These are phyloP conservation scores for Malurus leucopterus DNA, from an alignment of 2,797 vertebrate species.

Conservation along the genomic window DNA sequence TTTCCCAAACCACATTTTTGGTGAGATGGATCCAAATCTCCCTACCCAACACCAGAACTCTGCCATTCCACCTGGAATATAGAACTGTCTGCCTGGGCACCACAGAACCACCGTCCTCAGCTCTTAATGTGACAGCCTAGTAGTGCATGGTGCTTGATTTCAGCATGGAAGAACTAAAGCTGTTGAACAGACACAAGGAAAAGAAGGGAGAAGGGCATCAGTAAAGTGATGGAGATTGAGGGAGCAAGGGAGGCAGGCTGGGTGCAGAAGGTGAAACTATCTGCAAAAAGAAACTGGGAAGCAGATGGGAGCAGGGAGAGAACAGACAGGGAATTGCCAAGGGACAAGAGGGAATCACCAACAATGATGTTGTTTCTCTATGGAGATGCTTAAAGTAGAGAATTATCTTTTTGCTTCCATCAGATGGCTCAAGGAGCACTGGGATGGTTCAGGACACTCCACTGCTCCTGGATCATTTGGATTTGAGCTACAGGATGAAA, in stretches of 20 bases:
- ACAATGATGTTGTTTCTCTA: neutral
- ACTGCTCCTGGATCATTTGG: constrained; percentile 1
- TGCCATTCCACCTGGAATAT: neutral
- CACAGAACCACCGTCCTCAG: rapidly evolving
- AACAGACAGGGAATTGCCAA: neutral
- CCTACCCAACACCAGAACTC: neutral
- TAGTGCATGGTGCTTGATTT: neutral
- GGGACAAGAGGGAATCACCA: neutral
- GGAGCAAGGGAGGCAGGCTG: neutral
- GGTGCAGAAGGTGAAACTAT: neutral
- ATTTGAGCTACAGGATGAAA: neutral
- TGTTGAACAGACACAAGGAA: neutral
- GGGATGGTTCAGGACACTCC: neutral
- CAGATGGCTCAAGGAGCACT: neutral
- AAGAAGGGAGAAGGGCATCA: neutral
- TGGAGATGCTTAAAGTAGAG: neutral
- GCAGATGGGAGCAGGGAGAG: neutral
- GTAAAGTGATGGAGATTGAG: rapidly evolving
- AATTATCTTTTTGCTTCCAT: neutral
- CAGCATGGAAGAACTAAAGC: neutral
- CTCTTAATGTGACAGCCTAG: neutral
- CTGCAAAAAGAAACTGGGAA: neutral
- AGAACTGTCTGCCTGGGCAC: rapidly evolving
- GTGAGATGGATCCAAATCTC: neutral
- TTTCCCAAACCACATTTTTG: neutral